phyloP scores from a whole-genome alignment of 2,797 vertebrate species.

The Gambusia yucatana region DNA sequence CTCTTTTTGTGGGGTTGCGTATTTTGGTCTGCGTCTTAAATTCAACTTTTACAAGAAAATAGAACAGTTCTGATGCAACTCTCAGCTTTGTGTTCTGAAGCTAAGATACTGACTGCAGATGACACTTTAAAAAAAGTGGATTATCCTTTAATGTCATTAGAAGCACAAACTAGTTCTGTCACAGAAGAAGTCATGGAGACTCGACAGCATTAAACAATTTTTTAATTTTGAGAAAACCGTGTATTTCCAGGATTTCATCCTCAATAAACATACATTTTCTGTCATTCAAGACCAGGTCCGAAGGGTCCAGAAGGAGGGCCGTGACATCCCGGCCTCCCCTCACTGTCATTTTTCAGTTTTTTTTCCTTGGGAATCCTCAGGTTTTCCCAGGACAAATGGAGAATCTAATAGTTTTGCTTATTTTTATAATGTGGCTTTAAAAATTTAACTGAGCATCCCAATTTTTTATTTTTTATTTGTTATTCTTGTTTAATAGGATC shows the following conservation, averaged over 20 bases:
- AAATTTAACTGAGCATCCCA: too few relatives aligned
- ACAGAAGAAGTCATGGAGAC: background rate
- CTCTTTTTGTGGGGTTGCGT: background rate
- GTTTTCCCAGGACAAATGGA: background rate
- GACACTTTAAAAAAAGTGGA: background rate
- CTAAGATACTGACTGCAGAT: too few relatives aligned
- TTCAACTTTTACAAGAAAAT: background rate
- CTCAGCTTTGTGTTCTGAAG: too few relatives aligned
- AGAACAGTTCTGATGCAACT: background rate
- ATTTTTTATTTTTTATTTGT: too few relatives aligned
- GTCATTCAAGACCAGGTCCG: background rate
- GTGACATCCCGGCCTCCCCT: background rate
- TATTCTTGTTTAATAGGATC: too few relatives aligned
- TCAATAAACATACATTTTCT: background rate
- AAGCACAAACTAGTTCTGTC: background rate
- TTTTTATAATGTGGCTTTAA: too few relatives aligned
- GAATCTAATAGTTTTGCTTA: too few relatives aligned
- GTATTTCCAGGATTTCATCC: background rate
- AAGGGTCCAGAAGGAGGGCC: background rate
- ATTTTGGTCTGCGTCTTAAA: background rate
- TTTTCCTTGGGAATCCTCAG: background rate
- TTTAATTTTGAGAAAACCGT: background rate
- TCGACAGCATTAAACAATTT: background rate
- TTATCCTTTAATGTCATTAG: background rate
- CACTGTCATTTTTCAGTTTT: background rate